phyloP scores from a whole-genome alignment of 2,888 invertebrate species.

The Syrista parreyssii region DNA sequence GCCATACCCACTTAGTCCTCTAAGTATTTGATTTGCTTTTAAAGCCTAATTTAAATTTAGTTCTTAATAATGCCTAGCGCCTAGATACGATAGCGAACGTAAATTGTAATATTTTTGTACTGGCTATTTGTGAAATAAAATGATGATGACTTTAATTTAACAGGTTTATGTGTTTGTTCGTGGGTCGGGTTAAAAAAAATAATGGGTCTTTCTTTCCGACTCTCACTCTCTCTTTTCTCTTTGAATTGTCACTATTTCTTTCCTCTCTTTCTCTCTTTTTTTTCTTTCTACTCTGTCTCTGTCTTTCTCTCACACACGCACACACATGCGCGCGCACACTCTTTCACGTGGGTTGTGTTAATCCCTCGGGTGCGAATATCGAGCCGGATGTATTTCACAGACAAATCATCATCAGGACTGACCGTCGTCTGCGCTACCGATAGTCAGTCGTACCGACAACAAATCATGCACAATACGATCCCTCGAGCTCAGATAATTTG shows the following conservation, averaged over 20 bases:
- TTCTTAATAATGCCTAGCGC: constrained; percentile 29
- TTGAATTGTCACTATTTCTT: not conserved
- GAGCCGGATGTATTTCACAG: not conserved
- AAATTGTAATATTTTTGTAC: constrained; percentile 63
- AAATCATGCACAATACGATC: not conserved
- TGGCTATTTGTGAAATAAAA: constrained; percentile 54
- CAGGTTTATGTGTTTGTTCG: constrained; percentile 25
- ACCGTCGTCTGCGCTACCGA: not conserved
- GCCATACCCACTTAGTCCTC: constrained; percentile 33
- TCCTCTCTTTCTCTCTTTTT: not conserved
- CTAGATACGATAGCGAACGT: constrained; percentile 30
- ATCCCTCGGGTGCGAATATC: not conserved
- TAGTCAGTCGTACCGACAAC: not conserved
- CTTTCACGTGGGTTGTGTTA: not conserved
- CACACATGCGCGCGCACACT: too few relatives aligned
- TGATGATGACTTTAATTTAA: constrained; percentile 33
- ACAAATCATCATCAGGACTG: not conserved
- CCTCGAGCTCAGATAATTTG: not conserved
- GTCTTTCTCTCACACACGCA: too few relatives aligned
- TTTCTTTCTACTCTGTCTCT: not conserved
- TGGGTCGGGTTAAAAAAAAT: constrained; percentile 7
- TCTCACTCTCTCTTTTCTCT: not conserved
- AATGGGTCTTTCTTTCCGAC: not conserved
- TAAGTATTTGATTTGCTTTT: constrained; percentile 38
- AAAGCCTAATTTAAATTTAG: constrained; percentile 27